phyloP scores from a whole-genome alignment of 2,113 vertebrate genomes.

The Columba janthina region DNA sequence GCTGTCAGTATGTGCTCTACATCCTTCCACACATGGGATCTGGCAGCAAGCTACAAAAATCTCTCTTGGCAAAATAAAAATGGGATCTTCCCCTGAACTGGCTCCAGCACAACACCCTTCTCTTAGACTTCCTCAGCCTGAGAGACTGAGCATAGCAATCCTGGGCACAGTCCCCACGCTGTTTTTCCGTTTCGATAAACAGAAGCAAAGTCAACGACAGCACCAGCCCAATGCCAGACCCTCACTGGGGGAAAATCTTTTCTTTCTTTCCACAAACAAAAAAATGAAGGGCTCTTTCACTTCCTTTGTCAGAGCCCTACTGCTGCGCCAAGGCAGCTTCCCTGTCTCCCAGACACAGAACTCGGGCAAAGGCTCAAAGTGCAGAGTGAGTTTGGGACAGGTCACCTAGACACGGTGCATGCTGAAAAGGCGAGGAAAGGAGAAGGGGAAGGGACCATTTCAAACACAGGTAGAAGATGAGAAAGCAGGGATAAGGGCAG shows the following conservation, averaged over 20 bases:
- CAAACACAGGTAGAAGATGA: neutral
- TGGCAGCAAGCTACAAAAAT: neutral
- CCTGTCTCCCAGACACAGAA: neutral
- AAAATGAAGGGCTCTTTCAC: neutral
- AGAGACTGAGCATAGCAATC: neutral
- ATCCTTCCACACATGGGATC: neutral
- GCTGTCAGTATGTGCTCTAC: neutral
- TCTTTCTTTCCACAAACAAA: neutral
- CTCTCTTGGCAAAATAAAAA: neutral
- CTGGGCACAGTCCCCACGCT: neutral
- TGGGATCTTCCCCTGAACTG: neutral
- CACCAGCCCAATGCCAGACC: neutral
- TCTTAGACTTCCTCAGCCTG: rapidly evolving
- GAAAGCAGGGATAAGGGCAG: neutral
- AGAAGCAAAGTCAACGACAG: neutral
- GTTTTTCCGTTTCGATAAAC: constrained; percentile 9
- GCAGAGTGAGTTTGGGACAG: neutral
- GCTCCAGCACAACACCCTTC: neutral
- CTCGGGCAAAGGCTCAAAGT: neutral
- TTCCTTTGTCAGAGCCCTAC: neutral
- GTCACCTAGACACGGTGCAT: neutral
- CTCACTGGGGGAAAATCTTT: neutral
- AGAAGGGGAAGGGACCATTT: neutral
- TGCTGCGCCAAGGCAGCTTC: neutral
- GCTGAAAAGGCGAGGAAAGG: neutral